Percentiles rank a stretch among this genome's conserved stretches.
Evolutionary conservation across 2,797 vertebrate genomes (phyloP).

Genomic region (Chaetophractus vellerosus): DNA sequence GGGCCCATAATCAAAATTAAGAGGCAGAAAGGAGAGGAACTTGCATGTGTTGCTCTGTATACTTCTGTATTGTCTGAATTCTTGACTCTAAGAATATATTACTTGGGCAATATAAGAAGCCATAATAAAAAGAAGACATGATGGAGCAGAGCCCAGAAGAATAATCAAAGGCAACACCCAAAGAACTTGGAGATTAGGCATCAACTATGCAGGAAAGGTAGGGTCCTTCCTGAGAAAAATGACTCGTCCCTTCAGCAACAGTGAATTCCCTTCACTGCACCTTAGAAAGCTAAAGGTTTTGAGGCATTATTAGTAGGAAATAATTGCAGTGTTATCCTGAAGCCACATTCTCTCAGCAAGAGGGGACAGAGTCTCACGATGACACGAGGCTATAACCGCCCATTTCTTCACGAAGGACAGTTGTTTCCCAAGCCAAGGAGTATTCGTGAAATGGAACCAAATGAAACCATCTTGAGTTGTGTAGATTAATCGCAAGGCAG

Average conservation of each 20-base stretch:
- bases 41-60: not conserved
- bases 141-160: not conserved
- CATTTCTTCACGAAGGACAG: not conserved
- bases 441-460: slow-evolving; percentile 22
- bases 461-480: not conserved
- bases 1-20: not conserved
- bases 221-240: not conserved
- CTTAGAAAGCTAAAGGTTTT: not conserved
- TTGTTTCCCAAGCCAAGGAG: not conserved
- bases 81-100: slow-evolving; percentile 2
- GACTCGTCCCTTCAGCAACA: not conserved
- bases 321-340: not conserved
- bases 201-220: not conserved
- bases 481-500: slow-evolving; percentile 21
- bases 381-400: not conserved
- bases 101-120: not conserved
- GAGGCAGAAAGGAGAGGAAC: not conserved
- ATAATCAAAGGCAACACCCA: slow-evolving; percentile 7
- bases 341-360: not conserved
- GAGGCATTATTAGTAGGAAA: not conserved
- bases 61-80: not conserved
- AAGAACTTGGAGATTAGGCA: not conserved
- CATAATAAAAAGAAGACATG: slow-evolving; percentile 1
- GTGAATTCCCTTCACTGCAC: not conserved
- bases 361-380: not conserved